These are phyloP conservation scores for Zaprionus bogoriensis DNA, from an alignment of 2,888 invertebrate genomes.

Conservation along the genomic window DNA sequence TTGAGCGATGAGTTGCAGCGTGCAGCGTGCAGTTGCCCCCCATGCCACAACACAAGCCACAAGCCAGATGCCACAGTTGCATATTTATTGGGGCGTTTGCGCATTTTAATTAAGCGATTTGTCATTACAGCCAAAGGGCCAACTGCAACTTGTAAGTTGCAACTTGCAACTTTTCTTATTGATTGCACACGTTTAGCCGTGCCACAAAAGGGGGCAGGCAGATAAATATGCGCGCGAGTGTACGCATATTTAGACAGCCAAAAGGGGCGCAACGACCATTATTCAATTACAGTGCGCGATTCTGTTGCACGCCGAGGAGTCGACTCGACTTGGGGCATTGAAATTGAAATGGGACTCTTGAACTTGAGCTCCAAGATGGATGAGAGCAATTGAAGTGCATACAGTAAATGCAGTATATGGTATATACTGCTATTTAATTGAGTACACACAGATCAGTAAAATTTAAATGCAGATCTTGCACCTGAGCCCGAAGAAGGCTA, in stretches of 20 bases:
- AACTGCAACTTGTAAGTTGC: conserved; percentile 14
- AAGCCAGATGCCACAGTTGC: conserved; percentile 49
- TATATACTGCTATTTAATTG: no score
- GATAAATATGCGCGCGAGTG: not conserved
- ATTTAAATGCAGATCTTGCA: no score
- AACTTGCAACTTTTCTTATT: conserved; percentile 34
- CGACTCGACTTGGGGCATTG: no score
- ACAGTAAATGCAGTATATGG: no score
- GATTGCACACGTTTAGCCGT: conserved; percentile 37
- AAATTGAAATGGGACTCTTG: conserved; percentile 27
- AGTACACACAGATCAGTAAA: no score
- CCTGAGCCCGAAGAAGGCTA: no score
- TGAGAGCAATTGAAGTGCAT: not conserved
- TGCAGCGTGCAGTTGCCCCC: not conserved
- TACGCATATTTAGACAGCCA: not conserved
- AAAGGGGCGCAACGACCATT: conserved; percentile 45
- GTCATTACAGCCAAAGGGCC: conserved; percentile 54
- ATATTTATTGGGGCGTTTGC: conserved; percentile 77
- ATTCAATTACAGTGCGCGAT: conserved; percentile 47
- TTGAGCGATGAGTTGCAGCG: conserved; percentile 48
- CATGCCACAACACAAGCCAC: not conserved
- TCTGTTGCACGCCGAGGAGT: no score
- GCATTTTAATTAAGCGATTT: conserved; percentile 77
- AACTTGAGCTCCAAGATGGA: conserved; percentile 18
- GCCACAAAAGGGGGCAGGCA: not conserved